Percentiles rank a stretch among this genome's conserved stretches.
Conservation (phyloP, 2,888 invertebrate genomes). For the Nymphalis urticae region DNA sequence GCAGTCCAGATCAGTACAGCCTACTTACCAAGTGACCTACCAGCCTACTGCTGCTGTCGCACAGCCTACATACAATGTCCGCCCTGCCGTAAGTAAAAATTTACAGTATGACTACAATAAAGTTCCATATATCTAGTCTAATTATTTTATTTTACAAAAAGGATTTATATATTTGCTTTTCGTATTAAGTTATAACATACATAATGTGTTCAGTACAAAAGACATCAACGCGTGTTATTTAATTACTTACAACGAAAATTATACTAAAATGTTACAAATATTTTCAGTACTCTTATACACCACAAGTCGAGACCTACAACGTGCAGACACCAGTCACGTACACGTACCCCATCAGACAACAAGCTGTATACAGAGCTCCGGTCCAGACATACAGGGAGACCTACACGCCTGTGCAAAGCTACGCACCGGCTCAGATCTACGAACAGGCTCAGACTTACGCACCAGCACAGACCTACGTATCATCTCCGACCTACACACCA, state of each 20-base stretch:
- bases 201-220: not conserved
- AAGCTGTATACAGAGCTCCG: constrained; percentile 29
- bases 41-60: constrained; percentile 18
- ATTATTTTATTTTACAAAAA: no score
- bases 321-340: constrained; percentile 24
- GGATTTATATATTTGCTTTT: not conserved
- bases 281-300: constrained; percentile 25
- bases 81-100: constrained; percentile 21
- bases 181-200: not conserved
- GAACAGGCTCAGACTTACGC: constrained; percentile 9
- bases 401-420: constrained; percentile 10
- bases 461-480: constrained; percentile 15
- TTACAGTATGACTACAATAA: no score
- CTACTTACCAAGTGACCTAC: constrained; percentile 11
- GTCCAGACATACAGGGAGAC: constrained; percentile 20
- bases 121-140: no score
- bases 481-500: constrained; percentile 14
- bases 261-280: not conserved
- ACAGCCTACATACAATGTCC: constrained; percentile 15
- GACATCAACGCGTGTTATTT: constrained; percentile 23
- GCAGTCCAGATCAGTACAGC: constrained; percentile 23
- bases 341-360: constrained; percentile 29
- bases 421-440: constrained; percentile 18
- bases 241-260: not conserved
- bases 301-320: constrained; percentile 20